Conservation (phyloP, 2,113 vertebrate genomes). For the Helogale parvula region DNA sequence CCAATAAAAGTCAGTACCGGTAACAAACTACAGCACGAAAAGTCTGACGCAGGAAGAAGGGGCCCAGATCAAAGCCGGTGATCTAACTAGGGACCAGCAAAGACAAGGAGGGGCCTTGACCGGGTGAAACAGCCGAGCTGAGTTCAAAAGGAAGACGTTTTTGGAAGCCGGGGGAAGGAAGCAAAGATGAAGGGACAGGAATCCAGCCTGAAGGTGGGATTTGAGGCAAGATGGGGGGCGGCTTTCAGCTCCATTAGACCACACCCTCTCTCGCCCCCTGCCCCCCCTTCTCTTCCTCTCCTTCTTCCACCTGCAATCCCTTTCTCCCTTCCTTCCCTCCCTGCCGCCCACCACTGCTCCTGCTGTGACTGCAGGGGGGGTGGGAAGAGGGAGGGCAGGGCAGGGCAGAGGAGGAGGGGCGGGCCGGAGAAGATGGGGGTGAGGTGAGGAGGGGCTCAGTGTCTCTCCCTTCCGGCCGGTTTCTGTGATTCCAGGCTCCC, state of each 20-base stretch:
- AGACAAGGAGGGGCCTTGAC: accelerated
- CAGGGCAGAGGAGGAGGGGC: not conserved
- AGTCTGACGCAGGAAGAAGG: not conserved
- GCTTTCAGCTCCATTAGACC: not conserved
- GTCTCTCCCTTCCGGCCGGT: not conserved
- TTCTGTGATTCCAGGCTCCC: not conserved
- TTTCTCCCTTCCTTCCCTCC: not conserved
- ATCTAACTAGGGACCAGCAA: not conserved
- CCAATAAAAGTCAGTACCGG: not conserved
- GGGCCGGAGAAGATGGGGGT: not conserved
- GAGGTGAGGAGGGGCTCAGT: not conserved
- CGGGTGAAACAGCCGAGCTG: not conserved
- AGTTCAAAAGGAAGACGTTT: not conserved
- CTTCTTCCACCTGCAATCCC: not conserved
- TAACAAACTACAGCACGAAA: not conserved
- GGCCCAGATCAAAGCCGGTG: accelerated
- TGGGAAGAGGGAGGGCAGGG: not conserved
- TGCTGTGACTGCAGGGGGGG: not conserved
- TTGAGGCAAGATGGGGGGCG: not conserved
- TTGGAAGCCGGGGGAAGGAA: not conserved
- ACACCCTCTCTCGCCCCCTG: not conserved
- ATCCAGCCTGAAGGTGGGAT: not conserved
- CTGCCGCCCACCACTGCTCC: not conserved
- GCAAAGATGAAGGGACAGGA: not conserved
- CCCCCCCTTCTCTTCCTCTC: not conserved